Conservation (phyloP, 1,140 invertebrate genomes). For the Cepaea nemoralis region DNA sequence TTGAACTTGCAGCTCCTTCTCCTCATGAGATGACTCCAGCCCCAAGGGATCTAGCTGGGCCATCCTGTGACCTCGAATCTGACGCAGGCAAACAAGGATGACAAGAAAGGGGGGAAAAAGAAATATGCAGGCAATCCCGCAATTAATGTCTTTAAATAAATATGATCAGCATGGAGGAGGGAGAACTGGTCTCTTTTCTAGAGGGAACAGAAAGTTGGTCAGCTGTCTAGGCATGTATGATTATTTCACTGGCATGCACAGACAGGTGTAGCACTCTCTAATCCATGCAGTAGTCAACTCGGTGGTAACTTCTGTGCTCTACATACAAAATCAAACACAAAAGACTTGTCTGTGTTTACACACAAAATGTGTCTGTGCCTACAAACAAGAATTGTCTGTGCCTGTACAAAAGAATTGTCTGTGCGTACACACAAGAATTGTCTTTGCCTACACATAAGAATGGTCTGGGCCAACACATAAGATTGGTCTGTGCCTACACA, state of each 20-base stretch:
- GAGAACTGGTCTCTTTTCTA: too few relatives aligned
- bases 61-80: conserved; percentile 99
- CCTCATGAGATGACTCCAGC: conserved; percentile 76
- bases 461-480: too few relatives aligned
- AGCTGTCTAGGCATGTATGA: not conserved
- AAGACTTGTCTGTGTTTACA: too few relatives aligned
- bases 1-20: conserved; percentile 75
- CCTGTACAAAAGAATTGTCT: too few relatives aligned
- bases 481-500: too few relatives aligned
- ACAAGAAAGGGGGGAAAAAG: not conserved
- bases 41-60: conserved; percentile 96
- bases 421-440: too few relatives aligned
- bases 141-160: not conserved
- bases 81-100: conserved; percentile 22
- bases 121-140: conserved; percentile 13
- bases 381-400: too few relatives aligned
- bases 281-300: not conserved
- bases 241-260: not conserved
- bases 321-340: not conserved
- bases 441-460: too few relatives aligned
- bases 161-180: not conserved
- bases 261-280: too few relatives aligned
- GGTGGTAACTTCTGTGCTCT: not conserved
- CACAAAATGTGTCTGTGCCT: too few relatives aligned
- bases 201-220: too few relatives aligned